These are phyloP conservation scores for Tineola bisselliella DNA, from an alignment of 2,888 invertebrate genomes.

Conservation along the genomic window DNA sequence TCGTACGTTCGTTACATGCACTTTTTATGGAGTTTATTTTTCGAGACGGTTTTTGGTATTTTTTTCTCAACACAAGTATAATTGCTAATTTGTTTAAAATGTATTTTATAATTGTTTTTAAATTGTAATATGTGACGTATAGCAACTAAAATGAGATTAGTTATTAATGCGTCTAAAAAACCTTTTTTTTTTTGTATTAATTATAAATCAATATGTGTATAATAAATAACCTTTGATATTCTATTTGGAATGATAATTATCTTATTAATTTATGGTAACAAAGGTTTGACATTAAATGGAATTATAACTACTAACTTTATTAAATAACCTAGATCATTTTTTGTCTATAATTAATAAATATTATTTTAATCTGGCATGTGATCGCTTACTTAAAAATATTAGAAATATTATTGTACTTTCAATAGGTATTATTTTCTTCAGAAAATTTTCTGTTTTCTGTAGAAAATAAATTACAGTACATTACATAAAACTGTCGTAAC, in stretches of 20 bases:
- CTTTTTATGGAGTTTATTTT: no score
- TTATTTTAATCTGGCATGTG: not conserved
- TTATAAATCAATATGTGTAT: not conserved
- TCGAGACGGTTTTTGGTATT: no score
- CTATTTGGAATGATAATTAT: not conserved
- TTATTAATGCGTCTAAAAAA: no score
- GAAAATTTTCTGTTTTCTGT: not conserved
- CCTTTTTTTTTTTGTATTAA: no score
- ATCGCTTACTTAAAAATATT: not conserved
- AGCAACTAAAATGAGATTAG: no score
- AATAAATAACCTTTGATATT: not conserved
- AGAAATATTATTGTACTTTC: not conserved
- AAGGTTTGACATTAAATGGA: not conserved
- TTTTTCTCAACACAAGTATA: no score
- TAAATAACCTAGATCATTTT: not conserved
- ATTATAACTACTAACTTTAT: not conserved
- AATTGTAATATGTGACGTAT: no score
- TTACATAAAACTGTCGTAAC: slow-evolving; percentile 12
- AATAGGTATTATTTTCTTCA: not conserved
- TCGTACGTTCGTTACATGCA: no score
- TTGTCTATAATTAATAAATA: not conserved
- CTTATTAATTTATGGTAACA: not conserved
- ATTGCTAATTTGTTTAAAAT: no score
- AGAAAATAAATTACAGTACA: not conserved
- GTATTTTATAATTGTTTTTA: no score